phyloP scores from a whole-genome alignment of 2,888 invertebrate genomes.

The Cinara cedri region DNA sequence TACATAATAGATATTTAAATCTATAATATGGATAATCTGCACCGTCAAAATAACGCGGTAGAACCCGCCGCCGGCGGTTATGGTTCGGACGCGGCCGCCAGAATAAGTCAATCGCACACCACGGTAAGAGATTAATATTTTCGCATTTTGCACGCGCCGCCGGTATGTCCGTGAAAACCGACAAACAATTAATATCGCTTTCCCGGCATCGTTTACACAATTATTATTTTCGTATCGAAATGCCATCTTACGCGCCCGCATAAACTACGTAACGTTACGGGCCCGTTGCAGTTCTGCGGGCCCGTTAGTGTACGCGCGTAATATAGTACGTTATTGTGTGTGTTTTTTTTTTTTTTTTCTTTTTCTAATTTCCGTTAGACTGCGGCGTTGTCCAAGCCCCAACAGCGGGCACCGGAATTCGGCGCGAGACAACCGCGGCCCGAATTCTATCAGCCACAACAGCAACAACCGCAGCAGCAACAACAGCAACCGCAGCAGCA shows the following conservation, averaged over 20 bases:
- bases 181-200: no score
- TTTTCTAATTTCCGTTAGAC: conserved; percentile 33
- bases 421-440: conserved; percentile 25
- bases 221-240: not conserved
- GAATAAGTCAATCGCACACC: conserved; percentile 44
- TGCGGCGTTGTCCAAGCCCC: conserved; percentile 16
- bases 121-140: conserved; percentile 49
- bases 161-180: not conserved
- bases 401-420: conserved; percentile 20
- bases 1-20: no score
- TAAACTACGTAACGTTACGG: not conserved
- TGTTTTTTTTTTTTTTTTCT: no score
- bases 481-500: not conserved
- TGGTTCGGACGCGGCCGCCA: conserved; percentile 34
- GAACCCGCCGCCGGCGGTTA: conserved; percentile 32
- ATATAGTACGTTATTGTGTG: conserved; percentile 2
- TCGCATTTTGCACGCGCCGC: not conserved
- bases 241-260: no score
- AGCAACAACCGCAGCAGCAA: not conserved
- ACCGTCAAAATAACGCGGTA: conserved; percentile 43
- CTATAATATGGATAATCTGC: conserved; percentile 40
- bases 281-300: no score
- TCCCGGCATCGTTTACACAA: no score
- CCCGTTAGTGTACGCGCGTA: not conserved
- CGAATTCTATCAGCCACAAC: conserved; percentile 37